phyloP scores from a whole-genome alignment of 2,113 vertebrate genomes.

The Ochotona princeps region DNA sequence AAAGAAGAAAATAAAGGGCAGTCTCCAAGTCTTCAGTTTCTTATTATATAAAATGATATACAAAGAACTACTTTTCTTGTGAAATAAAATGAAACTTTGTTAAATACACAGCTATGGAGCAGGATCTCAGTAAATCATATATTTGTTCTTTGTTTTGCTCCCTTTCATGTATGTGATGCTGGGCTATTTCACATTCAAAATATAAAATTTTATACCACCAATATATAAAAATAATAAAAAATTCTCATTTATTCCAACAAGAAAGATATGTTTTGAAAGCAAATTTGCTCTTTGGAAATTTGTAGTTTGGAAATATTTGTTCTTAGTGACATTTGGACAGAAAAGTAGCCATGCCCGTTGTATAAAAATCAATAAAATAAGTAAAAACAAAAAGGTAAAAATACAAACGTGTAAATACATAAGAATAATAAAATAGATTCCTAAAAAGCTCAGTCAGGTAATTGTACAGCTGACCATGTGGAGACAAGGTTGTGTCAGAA shows the following conservation, averaged over 20 bases:
- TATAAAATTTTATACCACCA: not conserved
- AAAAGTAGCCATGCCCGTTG: not conserved
- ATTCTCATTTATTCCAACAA: not conserved
- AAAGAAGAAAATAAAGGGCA: too few relatives aligned
- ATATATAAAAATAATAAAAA: not conserved
- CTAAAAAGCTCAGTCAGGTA: not conserved
- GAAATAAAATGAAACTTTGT: not conserved
- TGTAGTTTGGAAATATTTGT: not conserved
- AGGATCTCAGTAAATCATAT: not conserved
- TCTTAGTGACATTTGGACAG: not conserved
- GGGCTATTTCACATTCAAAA: not conserved
- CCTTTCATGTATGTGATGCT: not conserved
- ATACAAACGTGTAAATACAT: too few relatives aligned
- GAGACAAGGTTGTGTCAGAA: not conserved
- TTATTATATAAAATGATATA: not conserved
- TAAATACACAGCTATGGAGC: not conserved
- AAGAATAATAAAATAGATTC: not conserved
- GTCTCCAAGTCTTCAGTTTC: not conserved
- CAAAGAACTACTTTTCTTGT: not conserved
- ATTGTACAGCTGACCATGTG: not conserved
- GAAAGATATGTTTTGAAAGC: not conserved
- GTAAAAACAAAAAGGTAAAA: too few relatives aligned
- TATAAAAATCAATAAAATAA: not conserved
- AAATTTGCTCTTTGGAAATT: not conserved
- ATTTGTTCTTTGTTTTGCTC: not conserved